Evolutionary conservation across 2,113 vertebrate species (phyloP).

Genomic region (Herpailurus yagouaroundi): DNA sequence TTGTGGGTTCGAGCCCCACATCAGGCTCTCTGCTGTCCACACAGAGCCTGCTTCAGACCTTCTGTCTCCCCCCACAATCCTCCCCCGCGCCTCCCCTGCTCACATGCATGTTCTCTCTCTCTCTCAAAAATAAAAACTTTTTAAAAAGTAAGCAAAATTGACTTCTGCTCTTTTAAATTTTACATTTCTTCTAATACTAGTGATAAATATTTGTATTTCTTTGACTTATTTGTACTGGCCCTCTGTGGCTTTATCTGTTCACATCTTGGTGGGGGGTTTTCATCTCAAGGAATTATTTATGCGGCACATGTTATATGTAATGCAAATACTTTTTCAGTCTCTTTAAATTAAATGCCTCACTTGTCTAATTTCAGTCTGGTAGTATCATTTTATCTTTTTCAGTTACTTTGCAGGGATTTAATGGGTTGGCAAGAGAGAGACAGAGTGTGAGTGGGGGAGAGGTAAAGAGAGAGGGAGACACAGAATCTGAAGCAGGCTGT

Average conservation of each 20-base stretch:
- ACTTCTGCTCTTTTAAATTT: background rate
- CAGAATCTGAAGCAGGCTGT: too few relatives aligned
- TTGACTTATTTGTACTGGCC: background rate
- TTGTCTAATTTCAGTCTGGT: background rate
- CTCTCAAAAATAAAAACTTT: too few relatives aligned
- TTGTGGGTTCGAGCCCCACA: too few relatives aligned
- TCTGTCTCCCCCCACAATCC: too few relatives aligned
- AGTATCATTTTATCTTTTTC: background rate
- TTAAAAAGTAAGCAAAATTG: background rate
- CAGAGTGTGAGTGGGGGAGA: too few relatives aligned
- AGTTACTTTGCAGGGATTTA: background rate
- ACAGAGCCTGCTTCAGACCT: too few relatives aligned
- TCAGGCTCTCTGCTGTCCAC: too few relatives aligned
- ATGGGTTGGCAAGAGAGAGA: background rate
- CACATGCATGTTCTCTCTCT: too few relatives aligned
- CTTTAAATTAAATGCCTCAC: background rate
- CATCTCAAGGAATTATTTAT: background rate
- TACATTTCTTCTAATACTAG: background rate
- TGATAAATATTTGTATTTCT: background rate
- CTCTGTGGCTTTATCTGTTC: background rate
- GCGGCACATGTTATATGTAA: background rate
- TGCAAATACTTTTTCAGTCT: background rate
- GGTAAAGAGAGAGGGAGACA: too few relatives aligned
- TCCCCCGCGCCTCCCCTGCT: too few relatives aligned
- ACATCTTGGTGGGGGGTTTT: background rate